Evolutionary conservation across 2,113 vertebrate species (phyloP), one percentile per base, ranked within the genome.

Genomic region (Dissostichus mawsoni): DNA sequence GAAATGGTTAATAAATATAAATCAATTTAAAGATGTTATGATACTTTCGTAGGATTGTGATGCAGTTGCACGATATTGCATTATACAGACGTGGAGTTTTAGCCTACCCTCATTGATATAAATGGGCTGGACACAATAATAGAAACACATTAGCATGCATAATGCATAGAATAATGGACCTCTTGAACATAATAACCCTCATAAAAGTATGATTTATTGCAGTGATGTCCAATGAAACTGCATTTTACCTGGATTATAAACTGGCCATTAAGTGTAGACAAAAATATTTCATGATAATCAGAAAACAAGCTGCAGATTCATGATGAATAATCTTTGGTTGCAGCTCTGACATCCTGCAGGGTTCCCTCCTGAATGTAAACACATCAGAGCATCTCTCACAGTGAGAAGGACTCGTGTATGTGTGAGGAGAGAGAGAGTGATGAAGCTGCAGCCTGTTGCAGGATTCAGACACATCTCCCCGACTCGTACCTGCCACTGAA

Each of bases 401-500:
- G 56, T 47, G 41, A 65, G 57, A 74, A 52, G 57, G 67, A 70
- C 52, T 84, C 3, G 6, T 29, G 29, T 47, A 29, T 29, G 64
- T 75, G 80, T 56, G 77, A 68, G 73, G 36, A 64, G 66, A 16
- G 83, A 76, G 76, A 69, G 83, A 85, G 83, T 4, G 63, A 82
- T 83, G 76, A 82, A 84, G 68, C 58, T 59, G 70, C 68, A 83
- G 78, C 55, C 52, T 52, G 77, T 78, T 67, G 67, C 82, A 73
- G 77, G 75, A 81, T 69, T 61, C 75, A 73, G 29, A 57, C 55
- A 56, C 79, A 20, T 76, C 76, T 77, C 62, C 1, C 29, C 67
- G 53, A 63, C 76, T 82, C 66, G 47, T 55, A 68, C 20, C 69
- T 79, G 85, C 88, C 51, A 36, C 83, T 71, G 67, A 91, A 80